Evolutionary conservation across 2,797 vertebrate species (phyloP).

Genomic region (Sciurus carolinensis): DNA sequence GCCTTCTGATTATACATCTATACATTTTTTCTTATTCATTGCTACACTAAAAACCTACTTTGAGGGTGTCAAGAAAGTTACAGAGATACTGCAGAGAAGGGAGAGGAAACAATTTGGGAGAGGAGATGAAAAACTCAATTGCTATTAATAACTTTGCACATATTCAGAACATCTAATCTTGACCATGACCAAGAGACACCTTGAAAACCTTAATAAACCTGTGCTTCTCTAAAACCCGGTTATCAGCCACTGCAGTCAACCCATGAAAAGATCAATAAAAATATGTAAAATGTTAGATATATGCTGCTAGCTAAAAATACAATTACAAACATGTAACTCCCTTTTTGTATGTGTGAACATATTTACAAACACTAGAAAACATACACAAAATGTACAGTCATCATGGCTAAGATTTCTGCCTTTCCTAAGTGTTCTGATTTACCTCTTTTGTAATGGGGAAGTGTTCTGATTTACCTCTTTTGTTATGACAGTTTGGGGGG

Average conservation of each 20-base stretch:
- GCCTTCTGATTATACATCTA: background rate
- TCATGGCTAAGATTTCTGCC: background rate
- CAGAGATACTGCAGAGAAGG: background rate
- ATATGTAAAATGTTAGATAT: background rate
- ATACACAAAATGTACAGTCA: background rate
- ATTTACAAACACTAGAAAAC: background rate
- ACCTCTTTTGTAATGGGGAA: background rate
- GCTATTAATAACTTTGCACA: background rate
- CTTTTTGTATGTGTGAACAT: background rate
- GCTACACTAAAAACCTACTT: background rate
- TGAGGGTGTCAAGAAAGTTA: background rate
- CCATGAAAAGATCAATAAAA: background rate
- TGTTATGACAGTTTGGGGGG: background rate
- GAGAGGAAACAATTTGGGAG: background rate
- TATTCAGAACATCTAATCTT: background rate
- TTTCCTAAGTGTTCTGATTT: background rate
- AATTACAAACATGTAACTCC: background rate
- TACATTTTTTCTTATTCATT: background rate
- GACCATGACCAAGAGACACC: background rate
- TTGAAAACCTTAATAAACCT: background rate
- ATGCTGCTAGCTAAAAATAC: background rate
- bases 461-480: background rate
- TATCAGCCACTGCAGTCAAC: background rate
- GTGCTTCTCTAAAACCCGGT: background rate
- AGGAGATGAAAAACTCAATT: background rate